Percentiles rank a stretch among this genome's conserved stretches.
phyloP scores from a whole-genome alignment of 2,888 invertebrate genomes.

The Apantesis nais region DNA sequence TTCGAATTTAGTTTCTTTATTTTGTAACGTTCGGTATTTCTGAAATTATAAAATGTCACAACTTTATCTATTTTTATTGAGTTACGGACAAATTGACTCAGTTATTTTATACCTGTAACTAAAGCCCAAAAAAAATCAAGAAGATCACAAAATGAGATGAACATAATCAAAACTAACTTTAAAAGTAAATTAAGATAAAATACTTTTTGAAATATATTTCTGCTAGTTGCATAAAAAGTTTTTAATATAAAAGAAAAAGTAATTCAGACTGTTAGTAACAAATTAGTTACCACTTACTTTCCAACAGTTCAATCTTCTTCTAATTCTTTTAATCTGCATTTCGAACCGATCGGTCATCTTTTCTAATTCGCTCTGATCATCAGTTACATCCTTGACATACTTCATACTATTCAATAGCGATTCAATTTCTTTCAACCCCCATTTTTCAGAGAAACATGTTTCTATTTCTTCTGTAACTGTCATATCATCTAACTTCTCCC shows the following conservation, averaged over 20 bases:
- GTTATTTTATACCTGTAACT: not conserved
- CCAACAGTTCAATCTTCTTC: constrained; percentile 65
- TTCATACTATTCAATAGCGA: constrained; percentile 69
- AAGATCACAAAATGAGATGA: too few relatives aligned
- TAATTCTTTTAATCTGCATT: constrained; percentile 59
- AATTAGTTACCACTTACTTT: constrained; percentile 58
- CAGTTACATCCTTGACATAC: constrained; percentile 65
- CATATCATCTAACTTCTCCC: constrained; percentile 40
- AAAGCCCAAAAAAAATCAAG: not conserved
- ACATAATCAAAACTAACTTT: not conserved
- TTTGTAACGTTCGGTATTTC: constrained; percentile 55
- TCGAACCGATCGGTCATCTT: constrained; percentile 65
- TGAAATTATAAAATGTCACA: constrained; percentile 40
- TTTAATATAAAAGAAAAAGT: too few relatives aligned
- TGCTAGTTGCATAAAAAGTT: too few relatives aligned
- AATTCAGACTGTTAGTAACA: not conserved
- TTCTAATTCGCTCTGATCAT: constrained; percentile 56
- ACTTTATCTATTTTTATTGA: not conserved
- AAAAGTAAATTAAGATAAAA: too few relatives aligned
- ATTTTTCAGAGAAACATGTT: constrained; percentile 74
- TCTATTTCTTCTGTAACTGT: constrained; percentile 53
- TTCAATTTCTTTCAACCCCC: constrained; percentile 68
- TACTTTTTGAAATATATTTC: too few relatives aligned
- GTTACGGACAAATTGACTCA: not conserved
- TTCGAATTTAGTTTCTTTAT: constrained; percentile 32